Evolutionary conservation across 2,888 invertebrate genomes (phyloP).

Genomic region (Chrysodeixis includens): DNA sequence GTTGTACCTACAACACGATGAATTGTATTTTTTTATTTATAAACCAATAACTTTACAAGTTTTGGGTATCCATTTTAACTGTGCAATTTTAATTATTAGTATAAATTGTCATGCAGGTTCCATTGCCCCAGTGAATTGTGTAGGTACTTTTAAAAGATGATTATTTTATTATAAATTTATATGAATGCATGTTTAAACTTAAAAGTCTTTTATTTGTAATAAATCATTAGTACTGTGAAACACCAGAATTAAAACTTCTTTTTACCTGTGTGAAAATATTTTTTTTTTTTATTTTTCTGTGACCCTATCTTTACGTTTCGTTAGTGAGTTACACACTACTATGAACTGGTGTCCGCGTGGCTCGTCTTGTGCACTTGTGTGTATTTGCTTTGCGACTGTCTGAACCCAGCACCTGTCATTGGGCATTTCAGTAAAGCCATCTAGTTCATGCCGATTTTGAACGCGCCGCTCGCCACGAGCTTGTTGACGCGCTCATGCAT

Average conservation of each 20-base stretch:
- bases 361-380: no score
- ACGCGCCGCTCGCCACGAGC: no score
- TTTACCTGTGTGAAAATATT: constrained; percentile 73
- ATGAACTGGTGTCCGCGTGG: no score
- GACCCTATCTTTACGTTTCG: background rate
- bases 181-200: constrained; percentile 58
- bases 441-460: no score
- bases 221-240: constrained; percentile 57
- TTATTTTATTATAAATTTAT: constrained; percentile 62
- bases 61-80: constrained; percentile 45
- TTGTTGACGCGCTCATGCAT: no score
- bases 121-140: constrained; percentile 75
- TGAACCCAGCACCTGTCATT: no score
- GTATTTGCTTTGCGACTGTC: no score
- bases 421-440: no score
- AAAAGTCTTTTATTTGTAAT: constrained; percentile 57
- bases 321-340: no score
- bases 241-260: constrained; percentile 62
- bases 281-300: constrained; percentile 29
- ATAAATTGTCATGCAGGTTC: constrained; percentile 79
- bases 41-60: constrained; percentile 48
- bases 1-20: constrained; percentile 62
- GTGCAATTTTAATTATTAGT: constrained; percentile 48
- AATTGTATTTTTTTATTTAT: constrained; percentile 59
- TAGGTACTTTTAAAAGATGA: constrained; percentile 42